Conservation (phyloP, 1,140 invertebrate genomes). For the Tetragonula clypearis region DNA sequence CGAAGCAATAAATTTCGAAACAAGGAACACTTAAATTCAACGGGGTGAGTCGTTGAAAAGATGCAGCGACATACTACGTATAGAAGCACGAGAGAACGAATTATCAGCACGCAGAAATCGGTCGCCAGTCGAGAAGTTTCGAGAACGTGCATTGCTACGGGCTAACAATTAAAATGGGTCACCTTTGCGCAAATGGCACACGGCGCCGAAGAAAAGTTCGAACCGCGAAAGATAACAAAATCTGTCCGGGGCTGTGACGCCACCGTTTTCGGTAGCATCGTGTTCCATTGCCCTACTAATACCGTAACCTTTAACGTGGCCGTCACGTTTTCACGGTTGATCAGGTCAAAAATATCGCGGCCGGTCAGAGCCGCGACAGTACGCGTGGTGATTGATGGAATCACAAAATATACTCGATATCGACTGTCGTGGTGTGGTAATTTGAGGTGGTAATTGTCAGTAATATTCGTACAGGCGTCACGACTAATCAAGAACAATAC, state of each 20-base stretch:
- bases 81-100: too few relatives aligned
- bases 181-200: too few relatives aligned
- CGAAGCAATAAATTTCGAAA: background rate
- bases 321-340: too few relatives aligned
- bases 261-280: background rate
- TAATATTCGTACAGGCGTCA: background rate
- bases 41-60: too few relatives aligned
- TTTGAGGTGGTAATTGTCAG: background rate
- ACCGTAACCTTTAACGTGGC: background rate
- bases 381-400: background rate
- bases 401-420: too few relatives aligned
- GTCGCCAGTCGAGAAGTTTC: background rate
- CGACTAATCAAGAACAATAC: background rate
- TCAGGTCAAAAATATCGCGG: background rate
- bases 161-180: constrained; percentile 14
- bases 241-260: too few relatives aligned
- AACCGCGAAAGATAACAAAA: background rate
- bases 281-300: background rate
- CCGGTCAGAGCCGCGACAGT: background rate
- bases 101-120: background rate
- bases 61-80: too few relatives aligned
- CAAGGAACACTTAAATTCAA: background rate
- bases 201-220: background rate
- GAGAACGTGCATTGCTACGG: too few relatives aligned
- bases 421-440: background rate